Conservation (phyloP, 2,113 vertebrate species). For the Platycercus adscitus region DNA sequence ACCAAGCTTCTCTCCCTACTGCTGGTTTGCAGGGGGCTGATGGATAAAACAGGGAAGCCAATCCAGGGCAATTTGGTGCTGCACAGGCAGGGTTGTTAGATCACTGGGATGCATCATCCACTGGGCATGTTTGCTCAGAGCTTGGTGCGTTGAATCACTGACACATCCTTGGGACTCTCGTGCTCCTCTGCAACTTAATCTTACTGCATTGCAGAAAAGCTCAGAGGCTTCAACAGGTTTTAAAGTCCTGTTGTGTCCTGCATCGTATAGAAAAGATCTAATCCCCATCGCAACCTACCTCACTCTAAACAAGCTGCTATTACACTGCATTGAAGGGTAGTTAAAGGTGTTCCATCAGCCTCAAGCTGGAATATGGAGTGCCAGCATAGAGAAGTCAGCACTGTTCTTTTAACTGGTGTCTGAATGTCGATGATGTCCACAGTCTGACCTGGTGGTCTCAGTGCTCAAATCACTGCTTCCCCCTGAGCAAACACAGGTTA, state of each 20-base stretch:
- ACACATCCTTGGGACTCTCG: background rate
- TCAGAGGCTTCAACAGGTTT: background rate
- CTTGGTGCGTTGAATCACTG: background rate
- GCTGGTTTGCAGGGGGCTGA: background rate
- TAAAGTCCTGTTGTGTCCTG: background rate
- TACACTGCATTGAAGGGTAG: background rate
- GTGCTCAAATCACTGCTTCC: background rate
- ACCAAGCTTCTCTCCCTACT: background rate
- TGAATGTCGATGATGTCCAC: background rate
- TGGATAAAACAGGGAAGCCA: background rate
- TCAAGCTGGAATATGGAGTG: background rate
- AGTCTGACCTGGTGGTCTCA: background rate
- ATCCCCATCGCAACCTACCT: background rate
- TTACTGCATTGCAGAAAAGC: background rate
- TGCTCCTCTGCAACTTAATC: background rate
- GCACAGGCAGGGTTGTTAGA: background rate
- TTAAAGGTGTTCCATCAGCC: background rate
- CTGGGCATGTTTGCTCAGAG: background rate
- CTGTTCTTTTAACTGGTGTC: background rate
- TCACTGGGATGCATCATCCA: background rate
- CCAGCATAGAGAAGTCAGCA: background rate
- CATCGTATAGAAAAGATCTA: background rate
- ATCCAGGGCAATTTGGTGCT: background rate
- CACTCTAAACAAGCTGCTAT: background rate
- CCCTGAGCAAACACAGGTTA: background rate